These are phyloP conservation scores for Drosophila yooni DNA, from an alignment of 2,888 invertebrate genomes.

Conservation along the genomic window DNA sequence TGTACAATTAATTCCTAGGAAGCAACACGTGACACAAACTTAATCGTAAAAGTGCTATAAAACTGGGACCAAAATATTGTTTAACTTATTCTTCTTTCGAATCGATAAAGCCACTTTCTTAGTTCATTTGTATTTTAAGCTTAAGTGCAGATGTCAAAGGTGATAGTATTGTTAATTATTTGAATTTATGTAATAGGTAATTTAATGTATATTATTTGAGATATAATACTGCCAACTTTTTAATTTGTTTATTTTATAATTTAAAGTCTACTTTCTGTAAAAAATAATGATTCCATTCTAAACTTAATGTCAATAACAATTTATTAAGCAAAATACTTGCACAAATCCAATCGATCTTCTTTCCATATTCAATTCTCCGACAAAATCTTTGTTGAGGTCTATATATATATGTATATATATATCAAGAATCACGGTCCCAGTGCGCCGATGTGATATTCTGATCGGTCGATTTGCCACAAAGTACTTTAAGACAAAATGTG, in stretches of 20 bases:
- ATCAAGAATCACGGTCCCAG: constrained; percentile 51
- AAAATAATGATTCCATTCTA: not conserved
- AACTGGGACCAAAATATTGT: constrained; percentile 36
- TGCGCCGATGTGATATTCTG: constrained; percentile 25
- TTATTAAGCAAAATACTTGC: not conserved
- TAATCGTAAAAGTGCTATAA: constrained; percentile 33
- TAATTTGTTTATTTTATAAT: not conserved
- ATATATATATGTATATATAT: too few relatives aligned
- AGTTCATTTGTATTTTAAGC: constrained; percentile 1
- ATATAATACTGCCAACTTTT: not conserved
- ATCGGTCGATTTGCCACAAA: constrained; percentile 32
- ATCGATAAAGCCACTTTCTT: not conserved
- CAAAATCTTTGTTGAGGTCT: not conserved
- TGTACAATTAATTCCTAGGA: constrained; percentile 66
- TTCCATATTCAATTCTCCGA: not conserved
- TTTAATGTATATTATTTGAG: not conserved
- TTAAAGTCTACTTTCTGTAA: not conserved
- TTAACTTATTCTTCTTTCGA: not conserved
- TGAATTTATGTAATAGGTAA: not conserved
- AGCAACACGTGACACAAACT: constrained; percentile 41
- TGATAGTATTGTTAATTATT: constrained; percentile 28
- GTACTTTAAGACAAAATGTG: constrained; percentile 43
- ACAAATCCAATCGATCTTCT: not conserved
- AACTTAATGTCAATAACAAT: not conserved
- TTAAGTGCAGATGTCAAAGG: constrained; percentile 8